phyloP scores from a whole-genome alignment of 1,140 invertebrate species.

The Leptestheria dahalacensis region DNA sequence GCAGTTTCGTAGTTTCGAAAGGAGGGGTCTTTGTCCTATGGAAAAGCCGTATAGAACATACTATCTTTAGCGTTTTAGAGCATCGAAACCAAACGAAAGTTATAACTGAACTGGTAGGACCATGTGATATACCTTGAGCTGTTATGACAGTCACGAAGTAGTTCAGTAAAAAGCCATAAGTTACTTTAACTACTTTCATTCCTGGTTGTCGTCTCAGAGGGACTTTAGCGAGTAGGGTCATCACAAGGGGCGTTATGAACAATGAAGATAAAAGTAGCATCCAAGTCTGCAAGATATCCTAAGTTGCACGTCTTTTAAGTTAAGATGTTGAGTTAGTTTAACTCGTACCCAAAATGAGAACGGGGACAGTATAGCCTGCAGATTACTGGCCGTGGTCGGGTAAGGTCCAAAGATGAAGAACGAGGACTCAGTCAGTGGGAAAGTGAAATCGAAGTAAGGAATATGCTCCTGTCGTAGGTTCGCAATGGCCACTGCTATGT shows the following conservation, averaged over 20 bases:
- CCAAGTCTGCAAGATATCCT: neutral
- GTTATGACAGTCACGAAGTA: neutral
- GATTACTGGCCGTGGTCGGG: neutral
- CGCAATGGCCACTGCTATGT: neutral
- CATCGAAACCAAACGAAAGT: too few relatives aligned
- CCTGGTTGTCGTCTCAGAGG: neutral
- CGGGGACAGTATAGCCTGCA: neutral
- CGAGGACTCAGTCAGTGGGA: neutral
- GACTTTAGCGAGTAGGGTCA: neutral
- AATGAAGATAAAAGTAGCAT: neutral
- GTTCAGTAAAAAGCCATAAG: neutral
- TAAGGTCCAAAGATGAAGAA: neutral
- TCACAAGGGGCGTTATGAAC: neutral
- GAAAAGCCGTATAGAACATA: neutral
- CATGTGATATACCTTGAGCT: neutral
- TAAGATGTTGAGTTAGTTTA: neutral
- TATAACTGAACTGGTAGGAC: neutral
- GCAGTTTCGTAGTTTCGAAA: neutral
- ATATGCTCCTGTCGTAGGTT: neutral
- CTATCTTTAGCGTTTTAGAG: too few relatives aligned
- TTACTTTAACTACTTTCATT: neutral
- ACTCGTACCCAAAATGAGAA: neutral
- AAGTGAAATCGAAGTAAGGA: neutral
- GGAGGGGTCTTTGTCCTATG: neutral
- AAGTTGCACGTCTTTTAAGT: neutral